phyloP scores from a whole-genome alignment of 1,140 invertebrate species.

The Oncopodura yosiiana region DNA sequence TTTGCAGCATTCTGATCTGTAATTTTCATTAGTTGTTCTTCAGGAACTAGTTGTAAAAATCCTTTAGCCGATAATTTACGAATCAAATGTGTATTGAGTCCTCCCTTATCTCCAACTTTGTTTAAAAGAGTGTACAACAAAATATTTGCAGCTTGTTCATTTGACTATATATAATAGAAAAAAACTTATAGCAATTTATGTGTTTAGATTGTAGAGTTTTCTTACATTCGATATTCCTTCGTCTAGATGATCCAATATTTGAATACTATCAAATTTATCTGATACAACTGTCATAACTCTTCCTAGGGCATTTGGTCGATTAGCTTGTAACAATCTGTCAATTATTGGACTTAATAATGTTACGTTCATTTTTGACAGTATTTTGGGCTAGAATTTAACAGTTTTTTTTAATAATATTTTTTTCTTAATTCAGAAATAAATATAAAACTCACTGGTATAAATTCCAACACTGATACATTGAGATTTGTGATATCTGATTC shows the following conservation, averaged over 20 bases:
- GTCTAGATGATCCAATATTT: slow-evolving; percentile 8
- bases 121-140: slow-evolving; percentile 24
- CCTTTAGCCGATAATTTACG: neutral
- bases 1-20: slow-evolving; percentile 22
- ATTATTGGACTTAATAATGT: slow-evolving; percentile 17
- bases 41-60: slow-evolving; percentile 25
- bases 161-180: neutral
- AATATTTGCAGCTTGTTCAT: slow-evolving; percentile 25
- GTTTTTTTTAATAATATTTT: no score
- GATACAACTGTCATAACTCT: slow-evolving; percentile 15
- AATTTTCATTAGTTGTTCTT: slow-evolving; percentile 32
- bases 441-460: slow-evolving; percentile 18
- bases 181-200: neutral
- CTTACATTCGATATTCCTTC: slow-evolving; percentile 9
- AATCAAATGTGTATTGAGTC: slow-evolving; percentile 7
- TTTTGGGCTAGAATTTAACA: slow-evolving; percentile 25
- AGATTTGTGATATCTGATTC: slow-evolving; percentile 17
- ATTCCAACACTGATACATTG: slow-evolving; percentile 28
- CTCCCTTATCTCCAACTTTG: slow-evolving; percentile 19
- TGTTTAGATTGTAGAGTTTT: neutral
- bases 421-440: neutral
- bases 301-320: slow-evolving; percentile 27
- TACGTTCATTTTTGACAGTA: slow-evolving; percentile 25
- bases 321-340: slow-evolving; percentile 17
- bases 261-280: slow-evolving; percentile 20